Conservation (phyloP, 2,888 invertebrate species). For the Mesopsocus fuscifrons region DNA sequence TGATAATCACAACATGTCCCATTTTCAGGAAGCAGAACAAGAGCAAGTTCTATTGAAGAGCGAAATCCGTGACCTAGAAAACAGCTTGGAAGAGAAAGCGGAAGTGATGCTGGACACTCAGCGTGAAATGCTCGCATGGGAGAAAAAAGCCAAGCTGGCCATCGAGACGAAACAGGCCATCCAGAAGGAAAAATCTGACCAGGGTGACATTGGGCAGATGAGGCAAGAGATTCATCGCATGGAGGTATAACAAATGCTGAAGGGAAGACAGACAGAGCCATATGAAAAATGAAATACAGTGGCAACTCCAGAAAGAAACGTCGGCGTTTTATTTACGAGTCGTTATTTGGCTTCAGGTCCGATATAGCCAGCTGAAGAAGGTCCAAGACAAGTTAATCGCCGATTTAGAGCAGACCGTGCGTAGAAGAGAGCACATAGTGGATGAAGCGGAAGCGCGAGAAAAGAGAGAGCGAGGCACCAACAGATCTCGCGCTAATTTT, state of each 20-base stretch:
- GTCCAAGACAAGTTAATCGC: slow-evolving; percentile 38
- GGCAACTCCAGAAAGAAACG: too few species aligned
- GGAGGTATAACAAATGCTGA: slow-evolving; percentile 36
- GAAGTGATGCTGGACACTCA: slow-evolving; percentile 40
- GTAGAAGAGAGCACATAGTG: slow-evolving; percentile 41
- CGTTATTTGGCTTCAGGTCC: slow-evolving; percentile 24
- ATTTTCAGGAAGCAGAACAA: slow-evolving; percentile 7
- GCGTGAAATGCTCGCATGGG: slow-evolving; percentile 58
- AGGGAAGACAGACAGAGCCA: too few species aligned
- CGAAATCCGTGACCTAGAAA: slow-evolving; percentile 42
- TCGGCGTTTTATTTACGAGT: too few species aligned
- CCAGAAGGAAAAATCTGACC: slow-evolving; percentile 39
- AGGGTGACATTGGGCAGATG: slow-evolving; percentile 58
- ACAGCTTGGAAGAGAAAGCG: slow-evolving; percentile 42
- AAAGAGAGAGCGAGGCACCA: slow-evolving; percentile 20
- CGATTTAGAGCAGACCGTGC: slow-evolving; percentile 44
- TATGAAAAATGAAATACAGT: too few species aligned
- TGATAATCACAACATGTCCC: too few species aligned
- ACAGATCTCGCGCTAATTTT: slow-evolving; percentile 21
- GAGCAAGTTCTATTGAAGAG: slow-evolving; percentile 43
- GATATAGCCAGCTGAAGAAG: slow-evolving; percentile 30
- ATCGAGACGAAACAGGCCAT: slow-evolving; percentile 50
- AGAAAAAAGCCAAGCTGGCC: slow-evolving; percentile 51
- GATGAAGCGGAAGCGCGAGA: slow-evolving; percentile 35
- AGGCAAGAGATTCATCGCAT: slow-evolving; percentile 65